Evolutionary conservation across 1,140 invertebrate species (phyloP).

Genomic region (Scylla paramamosain): DNA sequence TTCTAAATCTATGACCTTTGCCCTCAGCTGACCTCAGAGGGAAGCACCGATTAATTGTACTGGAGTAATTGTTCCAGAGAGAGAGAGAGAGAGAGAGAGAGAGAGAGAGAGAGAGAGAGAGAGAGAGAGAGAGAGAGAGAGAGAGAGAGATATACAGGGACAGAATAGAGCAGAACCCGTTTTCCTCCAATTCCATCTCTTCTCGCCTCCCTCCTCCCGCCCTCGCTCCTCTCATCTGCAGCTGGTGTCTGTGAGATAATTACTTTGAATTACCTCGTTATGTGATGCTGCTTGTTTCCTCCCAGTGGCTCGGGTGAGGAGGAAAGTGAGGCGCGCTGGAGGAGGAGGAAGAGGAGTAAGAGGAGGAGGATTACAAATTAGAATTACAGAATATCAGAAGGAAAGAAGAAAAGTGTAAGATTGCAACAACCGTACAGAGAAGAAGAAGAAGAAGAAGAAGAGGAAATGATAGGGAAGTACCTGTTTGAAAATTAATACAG

Average conservation of each 20-base stretch:
- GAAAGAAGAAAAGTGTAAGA: too few relatives aligned
- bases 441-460: too few relatives aligned
- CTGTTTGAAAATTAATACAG: too few relatives aligned
- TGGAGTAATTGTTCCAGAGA: not conserved
- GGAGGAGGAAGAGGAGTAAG: constrained; percentile 4
- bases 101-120: constrained; percentile 11
- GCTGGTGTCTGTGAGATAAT: not conserved
- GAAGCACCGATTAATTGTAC: not conserved
- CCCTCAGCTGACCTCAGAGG: not conserved
- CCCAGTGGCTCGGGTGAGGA: not conserved
- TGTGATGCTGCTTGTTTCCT: constrained; percentile 21
- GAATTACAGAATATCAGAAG: too few relatives aligned
- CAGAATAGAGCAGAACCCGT: not conserved
- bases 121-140: constrained; percentile 2
- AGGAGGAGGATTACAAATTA: not conserved
- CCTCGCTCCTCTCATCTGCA: not conserved
- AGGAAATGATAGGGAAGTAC: too few relatives aligned
- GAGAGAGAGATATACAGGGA: not conserved
- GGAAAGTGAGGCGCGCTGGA: not conserved
- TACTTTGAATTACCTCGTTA: constrained; percentile 23
- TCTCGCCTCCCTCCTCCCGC: too few relatives aligned
- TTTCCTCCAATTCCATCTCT: not conserved
- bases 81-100: constrained; percentile 2
- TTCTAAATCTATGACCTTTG: not conserved
- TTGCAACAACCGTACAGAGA: too few relatives aligned